Evolutionary conservation across 2,113 vertebrate genomes (phyloP), one percentile per base, ranked within the genome.

Genomic region (Caloenas nicobarica): DNA sequence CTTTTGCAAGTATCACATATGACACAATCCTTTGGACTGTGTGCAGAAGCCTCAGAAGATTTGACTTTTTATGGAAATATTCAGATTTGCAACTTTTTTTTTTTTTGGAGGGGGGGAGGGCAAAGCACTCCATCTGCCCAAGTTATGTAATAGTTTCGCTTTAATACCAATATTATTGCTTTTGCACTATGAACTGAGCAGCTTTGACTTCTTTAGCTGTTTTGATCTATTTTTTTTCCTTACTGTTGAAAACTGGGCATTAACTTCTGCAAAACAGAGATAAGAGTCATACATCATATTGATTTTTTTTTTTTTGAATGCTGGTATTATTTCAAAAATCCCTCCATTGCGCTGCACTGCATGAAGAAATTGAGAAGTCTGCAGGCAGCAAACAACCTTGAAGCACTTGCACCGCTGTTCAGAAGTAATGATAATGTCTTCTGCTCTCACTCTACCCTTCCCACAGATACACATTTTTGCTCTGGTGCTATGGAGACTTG

Each of bases 271-370:
- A 93, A 91, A 88, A 38, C 62, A 69, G 34, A 94, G 88, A 97
- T 97, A 97, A 95, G 53, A 85, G 33, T 94, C 74, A 92, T 92
- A 82, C n/a, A 97, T 97, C 94, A 91, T 90, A 68, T 4, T 92
- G 76, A 73, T 73, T 60, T 78, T 86, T 46, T 82, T 57, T 91
- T 76, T 76, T 94, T 61, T 13, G 7, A 88, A 26, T 76, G 38
- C 25, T 93, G 31, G 24, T 91, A 88, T 83, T 93, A 40, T 78
- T 97, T 97, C 50, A 95, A 56, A 97, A 97, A 90, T 88, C 34
- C 28, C 48, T 97, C 91, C 86, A 83, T 93, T 93, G 79, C 91
- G 92, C 90, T 77, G 80, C 50, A 76, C n/a, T 87, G 66, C n/a
- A 80, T 46, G 71, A 88, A 76, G 79, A 53, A 96, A 61, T 79